Percentiles rank a stretch among this genome's conserved stretches.
phyloP scores from a whole-genome alignment of 2,113 vertebrate genomes.

The Furnarius figulus region DNA sequence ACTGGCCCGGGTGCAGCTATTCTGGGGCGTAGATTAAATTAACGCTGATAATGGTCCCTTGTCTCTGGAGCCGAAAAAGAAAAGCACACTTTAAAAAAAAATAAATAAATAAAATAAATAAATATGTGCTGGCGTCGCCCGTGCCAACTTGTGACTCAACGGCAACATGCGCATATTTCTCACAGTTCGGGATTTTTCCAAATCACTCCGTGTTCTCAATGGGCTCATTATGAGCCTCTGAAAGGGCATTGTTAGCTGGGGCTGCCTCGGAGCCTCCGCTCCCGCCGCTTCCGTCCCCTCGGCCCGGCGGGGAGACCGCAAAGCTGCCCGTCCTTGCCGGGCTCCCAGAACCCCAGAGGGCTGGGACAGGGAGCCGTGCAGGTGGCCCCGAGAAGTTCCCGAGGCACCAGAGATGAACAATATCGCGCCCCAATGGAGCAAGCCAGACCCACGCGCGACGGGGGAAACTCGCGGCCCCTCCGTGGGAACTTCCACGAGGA shows the following conservation, averaged over 20 bases:
- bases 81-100: neutral
- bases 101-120: neutral
- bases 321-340: neutral
- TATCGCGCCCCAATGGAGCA: neutral
- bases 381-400: neutral
- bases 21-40: neutral
- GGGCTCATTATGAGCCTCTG: neutral
- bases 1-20: neutral
- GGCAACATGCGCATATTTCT: neutral
- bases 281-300: neutral
- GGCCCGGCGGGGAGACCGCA: neutral
- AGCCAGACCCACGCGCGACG: neutral
- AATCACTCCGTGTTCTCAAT: neutral
- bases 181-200: neutral
- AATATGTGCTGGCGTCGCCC: neutral
- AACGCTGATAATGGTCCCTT: neutral
- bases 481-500: neutral
- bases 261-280: neutral
- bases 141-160: constrained; percentile 48
- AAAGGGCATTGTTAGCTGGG: neutral
- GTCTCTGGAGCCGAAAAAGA: neutral
- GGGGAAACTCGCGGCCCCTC: neutral
- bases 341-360: neutral
- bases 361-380: neutral
- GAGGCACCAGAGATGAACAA: neutral